Evolutionary conservation across 2,888 invertebrate genomes (phyloP).

Genomic region (Pseudanteris insignis): DNA sequence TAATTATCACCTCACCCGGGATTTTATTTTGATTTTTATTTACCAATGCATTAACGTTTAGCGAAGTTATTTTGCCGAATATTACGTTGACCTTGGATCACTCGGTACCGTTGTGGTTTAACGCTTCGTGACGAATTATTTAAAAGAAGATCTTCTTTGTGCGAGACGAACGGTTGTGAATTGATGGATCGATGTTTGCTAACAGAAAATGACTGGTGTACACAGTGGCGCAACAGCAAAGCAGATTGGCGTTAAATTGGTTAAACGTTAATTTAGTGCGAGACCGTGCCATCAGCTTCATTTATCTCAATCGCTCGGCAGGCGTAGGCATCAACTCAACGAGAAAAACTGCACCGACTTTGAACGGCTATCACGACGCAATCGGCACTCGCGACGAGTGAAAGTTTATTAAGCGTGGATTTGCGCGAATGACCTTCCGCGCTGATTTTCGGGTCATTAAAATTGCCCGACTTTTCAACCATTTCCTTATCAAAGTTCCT

Average conservation of each 20-base stretch:
- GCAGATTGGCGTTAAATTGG: conserved; percentile 48
- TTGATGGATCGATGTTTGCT: conserved; percentile 15
- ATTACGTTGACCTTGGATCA: too few relatives aligned
- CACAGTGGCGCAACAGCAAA: conserved; percentile 33
- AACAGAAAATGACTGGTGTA: conserved; percentile 33
- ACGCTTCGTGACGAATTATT: too few relatives aligned
- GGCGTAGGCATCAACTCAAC: conserved; percentile 46
- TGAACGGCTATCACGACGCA: conserved; percentile 43
- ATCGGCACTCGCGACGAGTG: conserved; percentile 46
- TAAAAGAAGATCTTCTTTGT: conserved; percentile 5
- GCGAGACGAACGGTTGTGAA: conserved; percentile 31
- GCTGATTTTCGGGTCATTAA: conserved; percentile 22
- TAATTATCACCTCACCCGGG: too few relatives aligned
- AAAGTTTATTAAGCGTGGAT: conserved; percentile 32
- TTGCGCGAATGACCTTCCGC: conserved; percentile 30
- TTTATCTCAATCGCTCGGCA: conserved; percentile 45
- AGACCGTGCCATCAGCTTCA: conserved; percentile 43
- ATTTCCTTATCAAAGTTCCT: conserved; percentile 13
- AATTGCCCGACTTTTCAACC: conserved; percentile 22
- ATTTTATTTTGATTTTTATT: too few relatives aligned
- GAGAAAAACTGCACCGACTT: conserved; percentile 47
- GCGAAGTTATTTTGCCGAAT: too few relatives aligned
- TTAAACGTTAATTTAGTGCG: conserved; percentile 38
- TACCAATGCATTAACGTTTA: too few relatives aligned
- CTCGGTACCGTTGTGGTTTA: too few relatives aligned